Conservation (phyloP, 2,888 invertebrate genomes). For the Orthonychiurus folsomi region DNA sequence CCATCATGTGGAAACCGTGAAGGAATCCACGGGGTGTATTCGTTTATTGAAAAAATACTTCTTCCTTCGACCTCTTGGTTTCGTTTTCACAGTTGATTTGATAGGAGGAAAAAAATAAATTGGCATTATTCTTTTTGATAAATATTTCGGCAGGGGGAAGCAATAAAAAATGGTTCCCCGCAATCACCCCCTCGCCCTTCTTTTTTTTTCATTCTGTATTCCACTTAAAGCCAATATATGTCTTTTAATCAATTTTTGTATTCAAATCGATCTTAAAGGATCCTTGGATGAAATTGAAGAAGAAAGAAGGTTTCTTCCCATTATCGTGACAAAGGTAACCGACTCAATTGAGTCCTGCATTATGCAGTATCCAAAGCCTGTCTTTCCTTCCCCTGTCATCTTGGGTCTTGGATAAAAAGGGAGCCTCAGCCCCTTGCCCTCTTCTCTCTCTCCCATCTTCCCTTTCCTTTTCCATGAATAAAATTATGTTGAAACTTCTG, state of each 20-base stretch:
- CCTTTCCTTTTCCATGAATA: constrained; percentile 17
- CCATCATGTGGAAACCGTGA: constrained; percentile 9
- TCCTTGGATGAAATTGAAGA: constrained; percentile 7
- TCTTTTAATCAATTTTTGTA: constrained; percentile 20
- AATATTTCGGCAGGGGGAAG: no score
- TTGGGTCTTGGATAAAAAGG: not conserved
- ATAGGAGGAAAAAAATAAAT: constrained; percentile 19
- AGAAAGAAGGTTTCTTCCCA: not conserved
- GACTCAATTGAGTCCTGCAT: constrained; percentile 10
- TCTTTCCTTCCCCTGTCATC: constrained; percentile 6
- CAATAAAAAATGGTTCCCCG: no score
- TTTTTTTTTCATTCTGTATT: no score
- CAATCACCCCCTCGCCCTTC: no score
- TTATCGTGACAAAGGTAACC: constrained; percentile 7
- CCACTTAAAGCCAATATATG: constrained; percentile 6
- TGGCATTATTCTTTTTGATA: not conserved
- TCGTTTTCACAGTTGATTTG: constrained; percentile 30
- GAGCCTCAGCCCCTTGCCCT: not conserved
- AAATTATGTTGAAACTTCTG: constrained; percentile 12
- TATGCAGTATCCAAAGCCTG: constrained; percentile 10
- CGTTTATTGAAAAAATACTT: constrained; percentile 36
- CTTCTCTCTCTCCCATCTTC: constrained; percentile 2
- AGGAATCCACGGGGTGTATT: constrained; percentile 19
- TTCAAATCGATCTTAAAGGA: constrained; percentile 17
- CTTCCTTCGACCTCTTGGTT: constrained; percentile 25